Evolutionary conservation across 2,113 vertebrate species (phyloP), one percentile per base, ranked within the genome.

Genomic region (Heliornis fulica): DNA sequence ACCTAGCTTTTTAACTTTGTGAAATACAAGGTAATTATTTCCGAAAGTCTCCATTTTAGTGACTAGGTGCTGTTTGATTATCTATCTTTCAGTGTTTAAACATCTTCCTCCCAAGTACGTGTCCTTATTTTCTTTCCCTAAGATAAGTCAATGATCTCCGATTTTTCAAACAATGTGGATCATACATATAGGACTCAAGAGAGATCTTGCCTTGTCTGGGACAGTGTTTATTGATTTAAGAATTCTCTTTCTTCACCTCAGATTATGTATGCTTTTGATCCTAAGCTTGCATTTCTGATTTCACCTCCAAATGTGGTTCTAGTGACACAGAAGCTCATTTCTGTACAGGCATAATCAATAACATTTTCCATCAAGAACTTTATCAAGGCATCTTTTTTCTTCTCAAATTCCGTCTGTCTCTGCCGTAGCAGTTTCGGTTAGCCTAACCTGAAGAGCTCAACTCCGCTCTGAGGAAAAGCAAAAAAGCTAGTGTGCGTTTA

Each of bases 401-500:
- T 80, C 34, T 96, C 59, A 82, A 43, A 43, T 92, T 85, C 80
- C 64, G n/a, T n/a, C 40, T 78, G 41, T 92, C 70, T 82, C 77
- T 88, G 65, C 91, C 54, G n/a, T 57, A 91, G 81, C 89, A 80
- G 68, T 78, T 95, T 77, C 59, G 66, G 22, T 97, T 56, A 72
- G 46, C 56, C 20, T 94, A 71, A 77, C 72, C 80, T 66, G 87
- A 93, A 92, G 48, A 95, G 23, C 65, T 43, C 46, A 88, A 4
- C 17, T 94, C 79, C 78, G 57, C 87, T 96, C 76, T 87, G 93
- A 91, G 72, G 77, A 80, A 96, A 94, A 71, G 9, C 36, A 76
- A 34, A 85, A 90, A 83, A 89, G 34, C 80, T 90, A 32, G 46
- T 94, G 87, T 97, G 86, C 78, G 38, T 97, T 95, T 96, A 28